Evolutionary conservation across 2,113 vertebrate species (phyloP).

Genomic region (Peromyscus leucopus): DNA sequence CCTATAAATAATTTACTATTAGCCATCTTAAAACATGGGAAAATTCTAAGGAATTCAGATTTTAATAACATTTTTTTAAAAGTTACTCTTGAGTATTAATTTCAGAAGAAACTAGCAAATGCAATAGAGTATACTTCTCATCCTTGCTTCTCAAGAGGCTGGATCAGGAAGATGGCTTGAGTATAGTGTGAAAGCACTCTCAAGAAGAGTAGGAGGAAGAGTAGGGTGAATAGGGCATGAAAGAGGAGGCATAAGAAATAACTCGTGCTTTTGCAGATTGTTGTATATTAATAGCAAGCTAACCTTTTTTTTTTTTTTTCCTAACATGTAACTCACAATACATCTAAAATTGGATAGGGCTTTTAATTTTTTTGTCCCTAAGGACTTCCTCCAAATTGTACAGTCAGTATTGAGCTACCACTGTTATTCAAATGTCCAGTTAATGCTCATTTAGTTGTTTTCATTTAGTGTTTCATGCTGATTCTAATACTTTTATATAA

Average conservation of each 20-base stretch:
- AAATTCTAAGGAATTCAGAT: background rate
- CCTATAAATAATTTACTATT: background rate
- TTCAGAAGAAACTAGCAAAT: background rate
- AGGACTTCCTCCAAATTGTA: background rate
- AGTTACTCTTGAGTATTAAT: constrained; percentile 25
- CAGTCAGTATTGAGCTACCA: background rate
- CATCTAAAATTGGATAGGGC: background rate
- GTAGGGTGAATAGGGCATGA: too few species aligned
- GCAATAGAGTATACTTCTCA: background rate
- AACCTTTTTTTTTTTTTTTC: background rate
- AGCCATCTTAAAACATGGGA: constrained; percentile 32
- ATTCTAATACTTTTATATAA: background rate
- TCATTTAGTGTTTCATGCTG: constrained; percentile 29
- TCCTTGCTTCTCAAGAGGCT: background rate
- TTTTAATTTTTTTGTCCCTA: background rate
- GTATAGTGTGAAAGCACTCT: background rate
- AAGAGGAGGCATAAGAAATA: background rate
- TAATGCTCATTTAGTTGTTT: constrained; percentile 1
- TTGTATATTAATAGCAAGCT: background rate
- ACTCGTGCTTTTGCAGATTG: background rate
- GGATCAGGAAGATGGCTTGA: background rate
- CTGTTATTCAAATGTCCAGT: background rate
- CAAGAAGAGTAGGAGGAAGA: background rate
- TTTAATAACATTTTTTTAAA: background rate
- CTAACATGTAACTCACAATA: background rate